Percentiles rank a stretch among this genome's conserved stretches.
Conservation (phyloP, 1,140 invertebrate species). For the Magallana gigas region DNA sequence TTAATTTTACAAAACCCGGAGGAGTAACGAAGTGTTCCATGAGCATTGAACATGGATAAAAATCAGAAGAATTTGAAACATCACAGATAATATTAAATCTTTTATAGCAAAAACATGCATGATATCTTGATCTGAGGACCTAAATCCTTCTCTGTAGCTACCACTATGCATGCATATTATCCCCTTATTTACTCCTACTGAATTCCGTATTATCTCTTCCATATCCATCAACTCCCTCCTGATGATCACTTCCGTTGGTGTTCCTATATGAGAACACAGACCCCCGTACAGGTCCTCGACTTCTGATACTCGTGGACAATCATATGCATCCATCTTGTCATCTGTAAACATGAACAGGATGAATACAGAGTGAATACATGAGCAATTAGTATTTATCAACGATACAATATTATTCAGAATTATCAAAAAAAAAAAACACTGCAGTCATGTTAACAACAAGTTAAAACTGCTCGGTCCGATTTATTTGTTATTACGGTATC, state of each 20-base stretch:
- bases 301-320: neutral
- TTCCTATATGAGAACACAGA: neutral
- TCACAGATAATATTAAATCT: neutral
- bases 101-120: neutral
- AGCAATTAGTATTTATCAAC: too few relatives aligned
- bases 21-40: neutral
- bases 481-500: too few relatives aligned
- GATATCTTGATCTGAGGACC: neutral
- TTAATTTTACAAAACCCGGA: neutral
- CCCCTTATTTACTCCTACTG: neutral
- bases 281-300: neutral
- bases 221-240: neutral
- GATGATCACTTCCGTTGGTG: neutral
- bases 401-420: too few relatives aligned
- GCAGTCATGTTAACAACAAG: too few relatives aligned
- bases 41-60: neutral
- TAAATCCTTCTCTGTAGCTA: neutral
- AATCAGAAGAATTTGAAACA: neutral
- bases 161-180: neutral
- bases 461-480: too few relatives aligned
- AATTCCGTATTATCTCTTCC: neutral
- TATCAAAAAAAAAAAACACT: too few relatives aligned
- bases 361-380: too few relatives aligned
- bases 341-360: too few relatives aligned
- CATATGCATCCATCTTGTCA: neutral